Percentiles rank a stretch among this genome's conserved stretches.
Conservation (phyloP, 1,140 invertebrate genomes). For the Bombus sibiricus region DNA sequence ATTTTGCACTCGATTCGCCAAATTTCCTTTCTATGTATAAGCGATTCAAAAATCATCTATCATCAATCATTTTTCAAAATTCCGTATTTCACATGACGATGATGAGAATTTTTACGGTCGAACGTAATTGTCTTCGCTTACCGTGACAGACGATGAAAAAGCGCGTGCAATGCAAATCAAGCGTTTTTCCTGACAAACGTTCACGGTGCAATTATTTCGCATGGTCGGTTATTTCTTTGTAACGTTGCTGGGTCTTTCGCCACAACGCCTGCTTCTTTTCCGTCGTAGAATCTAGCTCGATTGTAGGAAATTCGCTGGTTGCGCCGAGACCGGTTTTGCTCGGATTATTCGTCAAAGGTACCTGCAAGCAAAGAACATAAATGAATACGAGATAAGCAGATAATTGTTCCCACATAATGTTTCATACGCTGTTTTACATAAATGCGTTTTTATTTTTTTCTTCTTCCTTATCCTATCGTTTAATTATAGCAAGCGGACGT, state of each 20-base stretch:
- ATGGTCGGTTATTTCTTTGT: conserved; percentile 74
- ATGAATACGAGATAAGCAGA: not conserved
- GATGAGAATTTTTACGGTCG: not conserved
- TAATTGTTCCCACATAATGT: not conserved
- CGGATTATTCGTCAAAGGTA: conserved; percentile 74
- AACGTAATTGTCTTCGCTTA: conserved; percentile 16
- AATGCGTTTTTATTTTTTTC: not conserved
- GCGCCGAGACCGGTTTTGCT: conserved; percentile 80
- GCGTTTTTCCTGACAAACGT: not conserved
- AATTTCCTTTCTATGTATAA: not conserved
- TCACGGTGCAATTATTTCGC: conserved; percentile 23
- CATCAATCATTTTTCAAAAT: not conserved
- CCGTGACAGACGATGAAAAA: conserved; percentile 7
- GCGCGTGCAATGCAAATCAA: not conserved
- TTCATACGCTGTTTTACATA: conserved; percentile 14
- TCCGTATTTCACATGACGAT: not conserved
- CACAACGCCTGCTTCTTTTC: conserved; percentile 79
- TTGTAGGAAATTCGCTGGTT: conserved; percentile 52
- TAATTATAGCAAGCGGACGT: conserved; percentile 6
- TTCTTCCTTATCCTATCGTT: not conserved
- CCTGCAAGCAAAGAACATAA: conserved; percentile 68
- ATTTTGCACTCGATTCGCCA: not conserved
- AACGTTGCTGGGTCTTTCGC: conserved; percentile 80
- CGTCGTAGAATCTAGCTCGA: conserved; percentile 69
- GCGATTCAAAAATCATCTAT: no score